These are phyloP conservation scores for Seladonia tumulorum DNA, from an alignment of 2,888 invertebrate genomes.

Conservation along the genomic window DNA sequence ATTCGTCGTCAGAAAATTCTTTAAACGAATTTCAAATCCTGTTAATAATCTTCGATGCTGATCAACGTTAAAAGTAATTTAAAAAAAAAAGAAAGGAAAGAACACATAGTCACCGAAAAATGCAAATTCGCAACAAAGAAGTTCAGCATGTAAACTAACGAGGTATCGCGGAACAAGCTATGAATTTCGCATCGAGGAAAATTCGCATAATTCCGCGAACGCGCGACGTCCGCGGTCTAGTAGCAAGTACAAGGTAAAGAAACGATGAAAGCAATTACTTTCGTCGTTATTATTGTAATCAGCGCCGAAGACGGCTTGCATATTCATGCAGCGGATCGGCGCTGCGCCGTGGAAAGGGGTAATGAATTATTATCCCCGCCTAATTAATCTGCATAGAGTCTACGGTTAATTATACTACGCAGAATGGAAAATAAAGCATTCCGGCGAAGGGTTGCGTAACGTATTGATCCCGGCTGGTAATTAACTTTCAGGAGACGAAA, in stretches of 20 bases:
- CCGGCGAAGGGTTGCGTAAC: background rate
- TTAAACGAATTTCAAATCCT: too few relatives aligned
- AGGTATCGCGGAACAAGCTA: background rate
- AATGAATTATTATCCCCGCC: slow-evolving; percentile 38
- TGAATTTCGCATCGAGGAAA: background rate
- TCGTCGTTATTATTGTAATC: slow-evolving; percentile 13
- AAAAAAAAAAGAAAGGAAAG: too few relatives aligned
- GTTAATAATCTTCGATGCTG: background rate
- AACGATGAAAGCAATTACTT: background rate
- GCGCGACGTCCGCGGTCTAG: background rate
- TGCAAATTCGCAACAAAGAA: background rate
- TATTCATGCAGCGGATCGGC: slow-evolving; percentile 12
- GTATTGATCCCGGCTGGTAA: slow-evolving; percentile 7
- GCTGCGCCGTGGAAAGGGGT: background rate
- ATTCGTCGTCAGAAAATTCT: too few relatives aligned
- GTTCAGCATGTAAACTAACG: background rate
- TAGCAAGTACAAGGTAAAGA: background rate
- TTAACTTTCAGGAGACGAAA: slow-evolving; percentile 17
- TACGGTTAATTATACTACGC: slow-evolving; percentile 29
- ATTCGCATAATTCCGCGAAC: background rate
- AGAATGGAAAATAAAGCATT: slow-evolving; percentile 21
- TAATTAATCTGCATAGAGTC: slow-evolving; percentile 33
- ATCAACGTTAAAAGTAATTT: background rate
- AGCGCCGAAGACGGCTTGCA: slow-evolving; percentile 8
- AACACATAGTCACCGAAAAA: background rate